Conservation (phyloP, 2,888 invertebrate genomes). For the Polydrusus tereticollis region DNA sequence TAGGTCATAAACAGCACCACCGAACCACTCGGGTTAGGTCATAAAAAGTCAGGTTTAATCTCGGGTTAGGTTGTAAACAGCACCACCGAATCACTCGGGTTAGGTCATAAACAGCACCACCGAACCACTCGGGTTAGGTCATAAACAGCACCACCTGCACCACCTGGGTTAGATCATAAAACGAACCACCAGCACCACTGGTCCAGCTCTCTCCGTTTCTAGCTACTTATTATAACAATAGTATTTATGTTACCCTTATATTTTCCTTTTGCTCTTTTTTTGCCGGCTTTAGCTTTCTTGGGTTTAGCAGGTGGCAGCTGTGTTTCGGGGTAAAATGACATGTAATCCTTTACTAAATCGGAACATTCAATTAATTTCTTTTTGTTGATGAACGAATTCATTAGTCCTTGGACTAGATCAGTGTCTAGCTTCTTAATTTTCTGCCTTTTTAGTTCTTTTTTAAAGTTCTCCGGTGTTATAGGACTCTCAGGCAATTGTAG, state of each 20-base stretch:
- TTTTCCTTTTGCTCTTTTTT: constrained; percentile 47
- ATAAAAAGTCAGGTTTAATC: too few relatives aligned
- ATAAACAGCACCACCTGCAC: too few relatives aligned
- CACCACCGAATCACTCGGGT: too few relatives aligned
- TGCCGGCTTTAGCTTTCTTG: constrained; percentile 57
- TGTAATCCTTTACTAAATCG: constrained; percentile 65
- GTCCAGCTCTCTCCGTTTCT: too few relatives aligned
- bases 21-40: too few relatives aligned
- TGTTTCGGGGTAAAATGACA: constrained; percentile 67
- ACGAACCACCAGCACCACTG: too few relatives aligned
- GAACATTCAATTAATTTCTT: constrained; percentile 62
- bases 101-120: too few relatives aligned
- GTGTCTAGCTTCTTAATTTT: constrained; percentile 63
- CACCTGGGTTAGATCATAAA: too few relatives aligned
- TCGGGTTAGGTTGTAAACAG: too few relatives aligned
- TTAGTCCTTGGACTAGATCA: constrained; percentile 61
- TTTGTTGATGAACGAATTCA: constrained; percentile 62
- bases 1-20: too few relatives aligned
- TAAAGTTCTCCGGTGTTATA: constrained; percentile 61
- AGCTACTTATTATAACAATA: neutral
- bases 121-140: too few relatives aligned
- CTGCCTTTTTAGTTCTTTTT: constrained; percentile 56
- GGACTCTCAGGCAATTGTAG: constrained; percentile 61
- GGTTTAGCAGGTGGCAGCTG: constrained; percentile 58
- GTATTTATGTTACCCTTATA: constrained; percentile 4